Evolutionary conservation across 1,140 invertebrate genomes (phyloP), one percentile per base, ranked within the genome.

Genomic region (Ips typographus): DNA sequence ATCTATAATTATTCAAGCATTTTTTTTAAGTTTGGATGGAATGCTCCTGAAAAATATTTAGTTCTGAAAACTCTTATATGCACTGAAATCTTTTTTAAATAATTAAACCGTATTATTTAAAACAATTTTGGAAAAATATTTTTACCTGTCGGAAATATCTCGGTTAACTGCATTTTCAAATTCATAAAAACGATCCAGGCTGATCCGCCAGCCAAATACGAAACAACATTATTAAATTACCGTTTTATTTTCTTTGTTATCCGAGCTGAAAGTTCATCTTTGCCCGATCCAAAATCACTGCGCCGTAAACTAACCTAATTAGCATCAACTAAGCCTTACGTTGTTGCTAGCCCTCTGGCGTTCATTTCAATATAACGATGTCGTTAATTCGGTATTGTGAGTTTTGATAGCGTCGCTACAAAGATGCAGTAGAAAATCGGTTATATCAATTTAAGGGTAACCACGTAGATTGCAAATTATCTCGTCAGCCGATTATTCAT

Each of bases 331-430:
- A 6, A 36, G 52, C 37, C 37, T 55, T 37, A 38, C 37, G 8
- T 6, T 22, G 22, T 22, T 55, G 6, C n/a, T 6, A 55, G 8
- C 2, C 52, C 52, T 55, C n/a, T 22, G 52, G 52, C 37, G 52
- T 55, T 55, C 52, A 55, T 55, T 55, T 55, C 52, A 55, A 55
- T 55, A 2, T 37, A 55, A 55, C 69, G 37, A 55, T 41, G 73
- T 75, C 72, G 51, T 70, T 77, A 72, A 76, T 77, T 77, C 76
- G 72, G 76, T 22, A 77, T 77, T 76, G 72, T 72, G 76, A 75
- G 72, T 77, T 76, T 74, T 73, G 72, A 75, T 77, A 75, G 74
- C 71, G 72, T 64, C 67, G 66, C 65, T 56, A 67, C 70, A 74
- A 74, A 73, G 72, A 75, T 72, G 72, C 70, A 72, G 74, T 76